Percentiles rank a stretch among this genome's conserved stretches.
These are phyloP conservation scores for Rhodinocichla rosea DNA, from an alignment of 2,113 vertebrate genomes.

Conservation along the genomic window DNA sequence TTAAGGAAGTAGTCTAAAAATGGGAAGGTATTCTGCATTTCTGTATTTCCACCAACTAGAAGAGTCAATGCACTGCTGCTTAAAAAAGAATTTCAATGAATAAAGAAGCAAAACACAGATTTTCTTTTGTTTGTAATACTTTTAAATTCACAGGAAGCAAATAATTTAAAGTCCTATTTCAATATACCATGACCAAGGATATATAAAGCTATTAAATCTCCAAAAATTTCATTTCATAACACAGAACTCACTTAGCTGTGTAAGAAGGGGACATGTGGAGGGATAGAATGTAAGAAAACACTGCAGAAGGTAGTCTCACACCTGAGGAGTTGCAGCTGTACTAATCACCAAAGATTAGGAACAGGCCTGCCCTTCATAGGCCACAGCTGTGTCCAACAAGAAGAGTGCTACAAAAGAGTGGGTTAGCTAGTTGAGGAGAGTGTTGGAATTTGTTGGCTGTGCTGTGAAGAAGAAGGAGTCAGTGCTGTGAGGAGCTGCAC, in stretches of 20 bases:
- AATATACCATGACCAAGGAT: background rate
- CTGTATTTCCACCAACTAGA: background rate
- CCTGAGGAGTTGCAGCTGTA: too few species aligned
- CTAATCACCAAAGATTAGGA: too few species aligned
- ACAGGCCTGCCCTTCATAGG: too few species aligned
- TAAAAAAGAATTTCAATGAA: background rate
- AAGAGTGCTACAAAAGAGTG: too few species aligned
- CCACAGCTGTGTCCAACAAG: too few species aligned
- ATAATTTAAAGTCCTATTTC: background rate
- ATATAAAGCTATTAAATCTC: background rate
- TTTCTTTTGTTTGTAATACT: background rate
- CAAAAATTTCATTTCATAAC: background rate
- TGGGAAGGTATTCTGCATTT: background rate
- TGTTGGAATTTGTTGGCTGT: too few species aligned
- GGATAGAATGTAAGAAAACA: too few species aligned
- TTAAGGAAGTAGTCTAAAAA: background rate
- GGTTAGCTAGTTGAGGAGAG: too few species aligned
- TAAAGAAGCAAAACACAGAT: background rate
- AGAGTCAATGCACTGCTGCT: background rate
- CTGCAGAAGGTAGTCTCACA: too few species aligned
- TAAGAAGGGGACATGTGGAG: background rate
- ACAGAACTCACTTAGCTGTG: accelerated
- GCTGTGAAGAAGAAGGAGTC: too few species aligned
- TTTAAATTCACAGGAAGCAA: background rate
- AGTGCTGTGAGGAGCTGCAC: too few species aligned